Conservation (phyloP, 2,797 vertebrate genomes). For the Rhinichthys osculus region DNA sequence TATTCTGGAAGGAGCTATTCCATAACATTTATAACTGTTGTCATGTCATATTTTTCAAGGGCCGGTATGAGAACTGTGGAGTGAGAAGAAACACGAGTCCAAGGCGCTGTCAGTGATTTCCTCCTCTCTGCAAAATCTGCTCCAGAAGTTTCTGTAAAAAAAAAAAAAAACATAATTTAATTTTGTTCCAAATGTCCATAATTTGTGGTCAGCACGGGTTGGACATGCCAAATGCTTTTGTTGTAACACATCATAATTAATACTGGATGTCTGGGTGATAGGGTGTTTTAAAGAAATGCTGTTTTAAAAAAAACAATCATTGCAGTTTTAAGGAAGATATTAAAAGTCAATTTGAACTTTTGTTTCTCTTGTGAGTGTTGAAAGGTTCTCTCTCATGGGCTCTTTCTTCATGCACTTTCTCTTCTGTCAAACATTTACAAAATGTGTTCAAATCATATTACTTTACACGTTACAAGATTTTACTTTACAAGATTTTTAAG, state of each 20-base stretch:
- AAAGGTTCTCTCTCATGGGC: neutral
- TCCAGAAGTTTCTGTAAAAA: constrained; percentile 86
- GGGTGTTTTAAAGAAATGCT: neutral
- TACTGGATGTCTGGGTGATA: neutral
- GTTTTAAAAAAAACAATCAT: neutral
- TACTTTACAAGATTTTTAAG: neutral
- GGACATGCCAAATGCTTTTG: neutral
- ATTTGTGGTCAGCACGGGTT: constrained; percentile 6
- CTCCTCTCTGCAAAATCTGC: constrained; percentile 84
- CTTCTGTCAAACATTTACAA: neutral
- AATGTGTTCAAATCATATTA: neutral
- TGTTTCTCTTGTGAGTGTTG: constrained; percentile 5
- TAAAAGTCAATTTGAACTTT: neutral
- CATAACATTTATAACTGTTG: constrained; percentile 3
- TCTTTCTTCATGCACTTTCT: neutral
- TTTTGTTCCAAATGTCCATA: constrained; percentile 20
- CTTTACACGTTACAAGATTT: neutral
- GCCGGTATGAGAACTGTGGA: constrained; percentile 11
- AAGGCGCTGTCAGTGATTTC: constrained; percentile 74
- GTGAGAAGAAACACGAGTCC: neutral
- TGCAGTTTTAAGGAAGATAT: neutral
- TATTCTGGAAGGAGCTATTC: neutral
- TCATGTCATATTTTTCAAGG: constrained; percentile 12
- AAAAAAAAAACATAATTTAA: neutral
- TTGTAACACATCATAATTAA: constrained; percentile 29